Evolutionary conservation across 2,113 vertebrate genomes (phyloP), one percentile per base, ranked within the genome.

Genomic region (Hippoglossus stenolepis): DNA sequence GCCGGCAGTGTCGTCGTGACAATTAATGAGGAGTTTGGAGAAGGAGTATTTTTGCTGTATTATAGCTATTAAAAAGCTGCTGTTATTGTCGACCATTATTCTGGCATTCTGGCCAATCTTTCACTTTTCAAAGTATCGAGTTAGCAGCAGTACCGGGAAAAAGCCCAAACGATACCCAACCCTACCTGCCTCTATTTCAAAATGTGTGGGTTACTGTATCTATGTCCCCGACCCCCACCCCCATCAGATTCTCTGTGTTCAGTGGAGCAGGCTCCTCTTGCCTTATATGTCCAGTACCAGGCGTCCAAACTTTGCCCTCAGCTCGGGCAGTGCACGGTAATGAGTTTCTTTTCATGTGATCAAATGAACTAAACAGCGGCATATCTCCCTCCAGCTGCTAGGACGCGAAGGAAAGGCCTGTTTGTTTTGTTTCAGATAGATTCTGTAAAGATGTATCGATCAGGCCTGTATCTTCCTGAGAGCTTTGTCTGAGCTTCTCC

Each of bases 251-350:
- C 70, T 77, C 57, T 75, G 70, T 85, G 78, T 76, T 77, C 72
- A 74, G 80, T 75, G 0, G n/a, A 82, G 85, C 75, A 79, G 79
- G 58, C 59, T 73, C 14, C 61, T 74, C 59, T 77, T 70, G 21
- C 83, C 85, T 87, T 85, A 79, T 84, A 90, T 71, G 85, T 81
- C 66, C 57, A 51, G 18, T 8, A n/a, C 49, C 49, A 70, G 51
- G 18, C 67, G n/a, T 63, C 49, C 54, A 58, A 21, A 40, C 47
- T 5, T 23, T 45, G 18, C 49, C 18, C 49, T 51, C 1, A 51
- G 49, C 49, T 20, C 49, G 13, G 18, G 6, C 15, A 51, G 49
- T 45, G 43, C 43, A 45, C 11, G 13, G 43, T 45, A 1, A 45
- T 13, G 13, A 45, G 43, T 45, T 64, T 59, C 66, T 5, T 5